Evolutionary conservation across 2,888 invertebrate genomes (phyloP), one percentile per base, ranked within the genome.

Genomic region (Celastrina argiolus): DNA sequence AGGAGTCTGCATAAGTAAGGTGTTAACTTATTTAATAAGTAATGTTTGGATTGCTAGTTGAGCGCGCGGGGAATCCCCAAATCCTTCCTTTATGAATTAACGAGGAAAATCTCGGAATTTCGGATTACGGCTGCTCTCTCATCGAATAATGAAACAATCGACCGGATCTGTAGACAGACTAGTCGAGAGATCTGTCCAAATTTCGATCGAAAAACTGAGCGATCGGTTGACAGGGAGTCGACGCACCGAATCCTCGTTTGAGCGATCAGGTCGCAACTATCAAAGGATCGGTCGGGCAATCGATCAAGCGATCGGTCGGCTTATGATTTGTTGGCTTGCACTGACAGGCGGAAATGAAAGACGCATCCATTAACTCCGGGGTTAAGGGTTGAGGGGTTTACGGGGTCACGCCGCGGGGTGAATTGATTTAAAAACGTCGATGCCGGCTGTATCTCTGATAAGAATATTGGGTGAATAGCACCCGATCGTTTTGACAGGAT

Each of bases 31-130:
- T 58, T 58, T 58, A 58, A 58, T 58, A 58, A 58, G 58, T 1
- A 31, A 58, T 2, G 58, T n/a, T 4, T 58, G 58, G 58, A 28
- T 28, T 58, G 31, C 31, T 58, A 58, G 28, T 31, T 31, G 31
- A 58, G 58, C 58, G 31, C 31, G 31, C 31, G 58, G 31, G 31
- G 58, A 31, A 31, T 58, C 58, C 56, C 58, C 34, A 67, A n/a
- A 67, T 67, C 67, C 64, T 31, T 45, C 64, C 58, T 41, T 39
- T 31, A 59, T 64, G 64, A 67, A 67, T 64, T 64, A 64, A 67
- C 34, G 64, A 56, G 56, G 56, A 64, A 67, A 64, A 63, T 42
- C 64, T 56, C 34, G 18, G 56, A 67, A 63, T 56, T 36, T 59
- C 51, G 22, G 64, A 56, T 64, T 39, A 56, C 12, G 34, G 7